These are phyloP conservation scores for Ganaspis brasiliensis DNA, from an alignment of 2,888 invertebrate genomes.

Conservation along the genomic window DNA sequence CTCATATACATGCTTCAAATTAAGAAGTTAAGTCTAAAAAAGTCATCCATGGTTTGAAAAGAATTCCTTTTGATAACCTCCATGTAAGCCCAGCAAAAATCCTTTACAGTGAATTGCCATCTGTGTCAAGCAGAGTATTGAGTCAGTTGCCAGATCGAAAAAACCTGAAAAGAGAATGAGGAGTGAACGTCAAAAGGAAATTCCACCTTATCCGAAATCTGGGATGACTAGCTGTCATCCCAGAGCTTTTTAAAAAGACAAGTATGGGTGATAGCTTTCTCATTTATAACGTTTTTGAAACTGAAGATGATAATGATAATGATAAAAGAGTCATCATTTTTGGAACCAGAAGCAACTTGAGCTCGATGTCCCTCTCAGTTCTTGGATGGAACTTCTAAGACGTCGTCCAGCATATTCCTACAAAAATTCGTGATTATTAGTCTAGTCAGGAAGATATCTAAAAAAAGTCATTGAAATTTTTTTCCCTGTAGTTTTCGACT, in stretches of 20 bases:
- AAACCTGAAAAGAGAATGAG: not conserved
- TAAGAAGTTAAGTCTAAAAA: not conserved
- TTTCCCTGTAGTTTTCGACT: too few relatives aligned
- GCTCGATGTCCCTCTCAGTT: too few relatives aligned
- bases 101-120: too few relatives aligned
- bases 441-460: too few relatives aligned
- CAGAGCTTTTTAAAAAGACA: slow-evolving; percentile 26
- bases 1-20: not conserved
- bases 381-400: too few relatives aligned
- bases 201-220: slow-evolving; percentile 4
- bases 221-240: slow-evolving; percentile 4
- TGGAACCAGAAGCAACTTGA: too few relatives aligned
- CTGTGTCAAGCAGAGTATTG: not conserved
- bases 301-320: too few relatives aligned
- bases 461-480: too few relatives aligned
- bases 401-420: too few relatives aligned
- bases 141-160: not conserved
- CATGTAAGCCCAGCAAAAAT: not conserved
- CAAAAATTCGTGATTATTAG: too few relatives aligned
- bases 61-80: not conserved
- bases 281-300: not conserved
- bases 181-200: not conserved
- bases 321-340: too few relatives aligned
- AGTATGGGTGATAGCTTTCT: slow-evolving; percentile 19
- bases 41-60: not conserved